Conservation (phyloP, 2,888 invertebrate genomes). For the Pyrgus malvae region DNA sequence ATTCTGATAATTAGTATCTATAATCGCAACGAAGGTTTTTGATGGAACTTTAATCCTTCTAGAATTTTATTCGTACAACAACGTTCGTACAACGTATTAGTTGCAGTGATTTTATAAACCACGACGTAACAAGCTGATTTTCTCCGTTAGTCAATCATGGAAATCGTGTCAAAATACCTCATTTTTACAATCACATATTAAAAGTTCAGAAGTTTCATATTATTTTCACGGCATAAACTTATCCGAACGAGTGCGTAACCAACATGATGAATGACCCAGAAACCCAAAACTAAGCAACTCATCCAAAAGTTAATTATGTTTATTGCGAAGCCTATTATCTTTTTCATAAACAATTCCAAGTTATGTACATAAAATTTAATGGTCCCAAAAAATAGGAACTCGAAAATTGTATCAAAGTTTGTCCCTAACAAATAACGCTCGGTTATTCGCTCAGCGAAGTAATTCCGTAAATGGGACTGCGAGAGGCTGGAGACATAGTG, state of each 20-base stretch:
- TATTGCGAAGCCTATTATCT: conserved; percentile 11
- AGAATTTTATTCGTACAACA: no score
- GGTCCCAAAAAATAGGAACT: conserved; percentile 29
- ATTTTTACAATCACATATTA: no score
- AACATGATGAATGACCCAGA: background rate
- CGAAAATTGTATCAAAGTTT: conserved; percentile 32
- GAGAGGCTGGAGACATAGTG: conserved; percentile 38
- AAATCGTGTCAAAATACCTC: no score
- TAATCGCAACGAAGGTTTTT: no score
- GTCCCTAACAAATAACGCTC: conserved; percentile 38
- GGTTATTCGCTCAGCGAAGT: conserved; percentile 50
- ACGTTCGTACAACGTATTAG: no score
- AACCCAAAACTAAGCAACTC: conserved; percentile 3
- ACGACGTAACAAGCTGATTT: no score
- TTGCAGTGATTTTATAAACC: no score
- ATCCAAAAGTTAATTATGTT: conserved; percentile 19
- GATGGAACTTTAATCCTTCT: no score
- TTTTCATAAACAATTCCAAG: conserved; percentile 25
- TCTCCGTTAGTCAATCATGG: no score
- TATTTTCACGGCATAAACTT: no score
- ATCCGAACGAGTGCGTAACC: background rate
- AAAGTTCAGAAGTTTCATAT: no score
- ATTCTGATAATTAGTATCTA: no score
- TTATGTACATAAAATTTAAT: conserved; percentile 25
- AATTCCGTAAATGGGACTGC: conserved; percentile 58